These are phyloP conservation scores for Galago senegalensis DNA, from an alignment of 2,797 vertebrate genomes.

Conservation along the genomic window DNA sequence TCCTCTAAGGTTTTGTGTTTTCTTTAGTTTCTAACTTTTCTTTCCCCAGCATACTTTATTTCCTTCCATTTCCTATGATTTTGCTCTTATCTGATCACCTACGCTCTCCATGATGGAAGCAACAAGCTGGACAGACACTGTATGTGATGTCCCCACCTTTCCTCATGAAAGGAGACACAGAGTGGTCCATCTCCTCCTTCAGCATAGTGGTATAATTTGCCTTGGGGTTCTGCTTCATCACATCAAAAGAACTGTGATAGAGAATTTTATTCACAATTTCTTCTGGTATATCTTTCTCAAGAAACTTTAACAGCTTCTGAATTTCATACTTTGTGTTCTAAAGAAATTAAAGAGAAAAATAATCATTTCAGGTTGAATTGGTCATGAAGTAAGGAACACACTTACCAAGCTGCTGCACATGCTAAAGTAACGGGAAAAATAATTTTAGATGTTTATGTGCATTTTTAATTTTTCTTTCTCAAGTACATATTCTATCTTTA, in stretches of 20 bases:
- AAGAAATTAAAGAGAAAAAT: not conserved
- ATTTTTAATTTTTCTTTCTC: not conserved
- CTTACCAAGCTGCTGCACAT: not conserved
- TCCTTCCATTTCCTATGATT: not conserved
- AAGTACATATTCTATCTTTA: not conserved
- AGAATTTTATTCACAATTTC: constrained; percentile 81
- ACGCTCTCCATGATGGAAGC: not conserved
- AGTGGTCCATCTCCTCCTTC: constrained; percentile 82
- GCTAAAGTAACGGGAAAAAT: not conserved
- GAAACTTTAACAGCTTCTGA: constrained; percentile 84
- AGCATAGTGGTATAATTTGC: constrained; percentile 84
- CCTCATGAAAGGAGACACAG: constrained; percentile 86
- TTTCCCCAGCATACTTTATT: not conserved
- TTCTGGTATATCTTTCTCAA: constrained; percentile 83
- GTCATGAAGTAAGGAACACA: not conserved
- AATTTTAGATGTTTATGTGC: not conserved
- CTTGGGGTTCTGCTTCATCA: constrained; percentile 87
- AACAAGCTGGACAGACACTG: not conserved
- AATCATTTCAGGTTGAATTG: constrained; percentile 7
- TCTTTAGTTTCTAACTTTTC: not conserved
- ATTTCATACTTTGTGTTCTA: constrained; percentile 82
- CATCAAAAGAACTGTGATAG: constrained; percentile 87
- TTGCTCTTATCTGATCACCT: not conserved
- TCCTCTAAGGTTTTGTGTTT: not conserved
- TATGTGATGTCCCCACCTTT: constrained; percentile 79